phyloP scores from a whole-genome alignment of 2,113 vertebrate genomes.

The Heloderma charlesbogerti region DNA sequence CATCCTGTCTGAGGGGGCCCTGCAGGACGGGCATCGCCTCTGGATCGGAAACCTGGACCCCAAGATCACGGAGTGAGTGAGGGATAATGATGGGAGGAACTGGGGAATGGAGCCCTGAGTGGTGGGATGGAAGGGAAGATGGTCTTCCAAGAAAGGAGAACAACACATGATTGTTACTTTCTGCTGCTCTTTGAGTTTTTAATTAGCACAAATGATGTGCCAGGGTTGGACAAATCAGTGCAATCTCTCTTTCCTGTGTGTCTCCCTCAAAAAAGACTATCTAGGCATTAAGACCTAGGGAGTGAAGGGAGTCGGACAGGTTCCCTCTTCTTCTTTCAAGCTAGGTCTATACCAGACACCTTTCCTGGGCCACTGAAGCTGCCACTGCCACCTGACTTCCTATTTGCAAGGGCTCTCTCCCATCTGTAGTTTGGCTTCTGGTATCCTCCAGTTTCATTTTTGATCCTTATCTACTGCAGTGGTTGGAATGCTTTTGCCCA shows the following conservation, averaged over 20 bases:
- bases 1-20: slow-evolving; percentile 90
- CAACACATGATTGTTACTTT: background rate
- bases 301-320: background rate
- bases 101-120: background rate
- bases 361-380: background rate
- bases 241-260: background rate
- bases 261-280: background rate
- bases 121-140: background rate
- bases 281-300: background rate
- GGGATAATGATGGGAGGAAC: rapidly evolving
- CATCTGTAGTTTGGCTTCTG: background rate
- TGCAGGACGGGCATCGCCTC: slow-evolving; percentile 93
- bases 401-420: too few species aligned
- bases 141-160: background rate
- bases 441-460: background rate
- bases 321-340: too few species aligned
- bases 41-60: slow-evolving; percentile 98
- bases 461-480: too few species aligned
- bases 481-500: too few species aligned
- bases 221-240: background rate
- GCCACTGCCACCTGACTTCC: background rate
- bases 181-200: background rate
- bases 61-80: slow-evolving; percentile 96
- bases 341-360: background rate
- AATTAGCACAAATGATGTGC: background rate